Conservation (phyloP, 2,797 vertebrate genomes). For the Myotis findleyi region DNA sequence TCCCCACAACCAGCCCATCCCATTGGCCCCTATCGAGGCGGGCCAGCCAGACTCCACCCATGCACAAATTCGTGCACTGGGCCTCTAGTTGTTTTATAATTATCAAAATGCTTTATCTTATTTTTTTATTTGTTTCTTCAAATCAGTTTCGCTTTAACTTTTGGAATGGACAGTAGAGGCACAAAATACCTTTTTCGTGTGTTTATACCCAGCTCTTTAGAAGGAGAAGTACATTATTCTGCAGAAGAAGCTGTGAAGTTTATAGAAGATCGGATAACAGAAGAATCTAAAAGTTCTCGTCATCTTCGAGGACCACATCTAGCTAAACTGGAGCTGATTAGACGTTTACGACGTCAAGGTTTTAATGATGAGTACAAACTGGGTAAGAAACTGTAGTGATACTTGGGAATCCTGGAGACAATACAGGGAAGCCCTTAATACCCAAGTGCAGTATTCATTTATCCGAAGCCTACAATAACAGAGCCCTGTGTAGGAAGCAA, state of each 20-base stretch:
- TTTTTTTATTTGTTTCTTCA: constrained; percentile 39
- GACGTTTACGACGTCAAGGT: constrained; percentile 90
- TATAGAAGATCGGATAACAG: constrained; percentile 92
- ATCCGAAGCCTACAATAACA: neutral
- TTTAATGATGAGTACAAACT: constrained; percentile 92
- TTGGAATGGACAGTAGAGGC: neutral
- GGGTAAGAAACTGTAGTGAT: constrained; percentile 87
- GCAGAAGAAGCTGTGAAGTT: constrained; percentile 93
- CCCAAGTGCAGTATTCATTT: neutral
- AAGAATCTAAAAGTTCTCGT: constrained; percentile 91
- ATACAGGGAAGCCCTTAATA: neutral
- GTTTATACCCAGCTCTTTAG: constrained; percentile 90
- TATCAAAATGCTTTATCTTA: neutral
- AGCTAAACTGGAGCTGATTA: constrained; percentile 95
- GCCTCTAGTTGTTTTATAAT: neutral
- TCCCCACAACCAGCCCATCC: too few species aligned
- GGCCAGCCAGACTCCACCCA: too few species aligned
- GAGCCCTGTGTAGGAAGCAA: neutral
- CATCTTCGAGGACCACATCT: constrained; percentile 94
- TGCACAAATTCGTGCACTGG: too few species aligned
- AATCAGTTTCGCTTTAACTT: constrained; percentile 1
- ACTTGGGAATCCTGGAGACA: neutral
- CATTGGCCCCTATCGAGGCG: too few species aligned
- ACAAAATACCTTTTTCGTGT: constrained; percentile 50
- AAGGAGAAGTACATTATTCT: constrained; percentile 93